Evolutionary conservation across 2,888 invertebrate species (phyloP), one percentile per base, ranked within the genome.

Genomic region (Agonopterix alstromeriana): DNA sequence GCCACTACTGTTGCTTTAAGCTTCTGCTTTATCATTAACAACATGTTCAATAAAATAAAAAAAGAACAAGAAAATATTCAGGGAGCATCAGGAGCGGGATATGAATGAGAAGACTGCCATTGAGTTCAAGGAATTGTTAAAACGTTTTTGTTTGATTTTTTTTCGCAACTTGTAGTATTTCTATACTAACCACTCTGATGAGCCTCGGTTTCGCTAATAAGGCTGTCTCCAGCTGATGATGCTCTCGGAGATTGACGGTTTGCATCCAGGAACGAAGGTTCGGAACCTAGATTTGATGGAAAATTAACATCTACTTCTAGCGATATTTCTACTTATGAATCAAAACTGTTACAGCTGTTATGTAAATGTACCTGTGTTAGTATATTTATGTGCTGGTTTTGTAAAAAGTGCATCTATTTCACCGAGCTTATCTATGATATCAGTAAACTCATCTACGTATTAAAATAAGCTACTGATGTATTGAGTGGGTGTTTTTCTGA

Each of bases 141-240:
- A 42, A 14, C 3, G 11, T 42, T 12, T 12, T 14, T 42, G 14
- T 42, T 8, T 3, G 27, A 27, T 27, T 5, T 17, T 17, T 27
- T 27, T 27, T 27, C 27, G 27, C 27, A 27, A 27, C 27, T 5
- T 7, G 27, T 27, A 2, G 12, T 42, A 4, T 12, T 35, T 3
- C 27, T 10, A 48, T 77, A 85, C 85, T 83, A 63, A 88, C 88
- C 88, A 72, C 88, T 88, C 62, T 88, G 88, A 55, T 88, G 88
- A 53, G 88, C 88, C 57, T 88, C 88, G 40, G 86, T 88, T 71
- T 88, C 88, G 54, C 88, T 88, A 54, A 78, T 75, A 46, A 84
- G 65, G 57, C 87, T 88, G 58, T 88, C 88, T 49, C 88, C 88
- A 48, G 82, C 87, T 40, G 87, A 87, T 2, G 88, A 88, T 35